Evolutionary conservation across 2,888 invertebrate genomes (phyloP), one percentile per base, ranked within the genome.

Genomic region (Agrochola lychnidis): DNA sequence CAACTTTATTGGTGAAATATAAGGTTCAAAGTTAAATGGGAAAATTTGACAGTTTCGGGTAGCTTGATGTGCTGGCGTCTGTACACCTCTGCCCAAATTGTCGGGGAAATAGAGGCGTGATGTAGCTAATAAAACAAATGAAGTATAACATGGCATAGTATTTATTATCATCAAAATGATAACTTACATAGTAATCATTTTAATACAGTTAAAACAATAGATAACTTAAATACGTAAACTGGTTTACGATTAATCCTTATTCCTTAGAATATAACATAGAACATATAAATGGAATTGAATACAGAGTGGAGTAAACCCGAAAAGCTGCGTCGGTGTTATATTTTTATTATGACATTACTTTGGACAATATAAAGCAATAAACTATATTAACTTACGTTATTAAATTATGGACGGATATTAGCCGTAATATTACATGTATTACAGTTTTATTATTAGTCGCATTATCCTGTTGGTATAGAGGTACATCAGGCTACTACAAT

Each of bases 311-410:
- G 59, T 59, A 63, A 45, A 67, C 7, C 61, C 73, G 57, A 62
- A 61, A 70, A 42, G 42, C 45, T 61, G 7, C 57, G 36, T 66
- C 16, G 30, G 30, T 57, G 57, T 63, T 73, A 64, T 56, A 75
- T n/a, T 45, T 79, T 85, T 95, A 95, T 96, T 96, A 96, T 96
- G 96, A 93, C 96, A 87, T 92, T 95, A 95, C 95, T 95, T 95
- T 94, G 96, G 96, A 95, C 77, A 66, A 59, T 77, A 70, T 10
- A 25, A 82, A 80, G 70, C 78, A 72, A 71, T 74, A 74, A 64
- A 73, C 74, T 85, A 86, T 45, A 48, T 68, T 82, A 78, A 45
- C 57, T 53, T 85, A 83, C 12, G 25, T 66, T 73, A 72, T 64
- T 53, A 76, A 57, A 2, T 59, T 69, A 82, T 62, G 79, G 64